Evolutionary conservation across 2,888 invertebrate genomes (phyloP), one percentile per base, ranked within the genome.

Genomic region (Amphipoea lucens): DNA sequence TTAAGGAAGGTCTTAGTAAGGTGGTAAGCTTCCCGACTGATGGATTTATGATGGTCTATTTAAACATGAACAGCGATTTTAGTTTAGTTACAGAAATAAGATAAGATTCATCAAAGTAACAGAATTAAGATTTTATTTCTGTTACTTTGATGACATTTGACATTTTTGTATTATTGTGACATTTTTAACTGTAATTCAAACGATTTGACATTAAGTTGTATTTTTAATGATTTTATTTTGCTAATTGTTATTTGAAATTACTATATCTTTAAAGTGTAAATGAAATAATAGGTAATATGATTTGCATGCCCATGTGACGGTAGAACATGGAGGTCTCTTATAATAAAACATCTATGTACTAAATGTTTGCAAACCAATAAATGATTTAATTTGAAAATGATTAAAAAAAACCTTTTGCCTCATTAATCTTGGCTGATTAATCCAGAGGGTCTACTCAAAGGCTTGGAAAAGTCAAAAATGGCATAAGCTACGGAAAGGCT

Each of bases 1-100:
- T 65, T 72, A 69, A 65, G 65, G 23, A n/a, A 60, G 36, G 57
- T 72, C 62, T 29, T 74, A 66, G 70, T 78, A 69, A 78, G 65
- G 71, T 84, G 83, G 69, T 83, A 54, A 83, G 63, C 45, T 62
- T 23, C 23, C 42, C 45, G 60, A 36, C 72, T 29, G 42, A 63
- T 68, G 4, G 17, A 42, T 72, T 63, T 60, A 63, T 11, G 17
- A 48, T 76, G 51, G n/a, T 17, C 7, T 76, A 51, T 29, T 76
- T 11, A 68, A 48, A 36, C 9, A 14, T 5, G 5, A 48, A 65
- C 23, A 51, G 42, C 3, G 2, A n/a, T 3, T 20, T 40, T 14
- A 48, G 45, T 45, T 68, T 20, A 29, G 29, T 20, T 45, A 2
- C 0, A 5, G 48, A 29, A 29, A 29, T n/a, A n/a, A n/a, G n/a